Evolutionary conservation across 64 coral and sea anemone species (phyloP).

Genomic region (Montipora sp.): DNA sequence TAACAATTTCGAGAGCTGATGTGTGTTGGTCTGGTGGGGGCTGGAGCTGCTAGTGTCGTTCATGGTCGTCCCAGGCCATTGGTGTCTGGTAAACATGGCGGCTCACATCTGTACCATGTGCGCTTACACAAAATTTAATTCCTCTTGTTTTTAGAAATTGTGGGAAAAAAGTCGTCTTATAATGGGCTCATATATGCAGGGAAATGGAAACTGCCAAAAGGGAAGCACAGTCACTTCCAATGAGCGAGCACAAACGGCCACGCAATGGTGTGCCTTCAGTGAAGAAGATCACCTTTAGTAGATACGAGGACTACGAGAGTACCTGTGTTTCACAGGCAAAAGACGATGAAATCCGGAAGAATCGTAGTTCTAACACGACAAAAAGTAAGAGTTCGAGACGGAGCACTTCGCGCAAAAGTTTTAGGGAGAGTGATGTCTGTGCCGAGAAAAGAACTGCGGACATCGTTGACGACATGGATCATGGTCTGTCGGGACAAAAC

Average conservation of each 20-base stretch:
- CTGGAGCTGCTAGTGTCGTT: too few relatives aligned
- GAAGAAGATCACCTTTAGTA: constrained; percentile 24
- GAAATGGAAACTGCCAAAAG: constrained; percentile 35
- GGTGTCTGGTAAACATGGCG: background rate
- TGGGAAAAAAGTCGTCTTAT: background rate
- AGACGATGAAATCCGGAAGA: background rate
- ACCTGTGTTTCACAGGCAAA: too few relatives aligned
- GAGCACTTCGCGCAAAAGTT: background rate
- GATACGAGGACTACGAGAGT: background rate
- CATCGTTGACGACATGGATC: background rate
- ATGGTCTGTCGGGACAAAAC: background rate
- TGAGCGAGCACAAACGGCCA: constrained; percentile 3
- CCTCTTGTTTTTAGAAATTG: background rate
- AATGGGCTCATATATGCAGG: background rate
- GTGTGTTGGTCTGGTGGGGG: too few relatives aligned
- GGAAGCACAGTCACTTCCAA: background rate
- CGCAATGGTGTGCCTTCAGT: background rate
- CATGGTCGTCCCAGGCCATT: too few relatives aligned
- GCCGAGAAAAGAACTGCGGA: background rate
- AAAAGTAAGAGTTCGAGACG: constrained; percentile 28
- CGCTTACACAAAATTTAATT: too few relatives aligned
- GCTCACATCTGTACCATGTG: background rate
- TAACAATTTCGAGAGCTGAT: too few relatives aligned
- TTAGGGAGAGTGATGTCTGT: background rate
- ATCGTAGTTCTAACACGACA: background rate